phyloP scores from a whole-genome alignment of 1,140 invertebrate species.

The Caerostris darwini region DNA sequence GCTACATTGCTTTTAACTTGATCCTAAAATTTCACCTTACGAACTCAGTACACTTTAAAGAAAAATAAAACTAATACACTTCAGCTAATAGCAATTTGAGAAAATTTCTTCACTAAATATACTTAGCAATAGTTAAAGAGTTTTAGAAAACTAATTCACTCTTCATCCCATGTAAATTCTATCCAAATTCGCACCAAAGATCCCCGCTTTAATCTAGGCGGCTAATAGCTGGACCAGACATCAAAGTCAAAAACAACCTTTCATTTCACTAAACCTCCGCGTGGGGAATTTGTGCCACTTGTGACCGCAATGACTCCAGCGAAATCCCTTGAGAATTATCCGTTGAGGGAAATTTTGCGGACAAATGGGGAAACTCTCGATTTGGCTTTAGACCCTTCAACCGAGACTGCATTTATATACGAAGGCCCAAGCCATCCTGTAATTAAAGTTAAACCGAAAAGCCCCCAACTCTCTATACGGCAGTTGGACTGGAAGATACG shows the following conservation, averaged over 20 bases:
- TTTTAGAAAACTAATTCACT: neutral
- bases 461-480: slow-evolving; percentile 4
- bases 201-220: neutral
- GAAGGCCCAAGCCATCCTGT: slow-evolving; percentile 38
- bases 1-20: too few relatives aligned
- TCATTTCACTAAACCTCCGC: neutral
- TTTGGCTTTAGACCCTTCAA: slow-evolving; percentile 40
- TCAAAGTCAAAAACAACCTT: neutral
- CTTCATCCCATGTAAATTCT: neutral
- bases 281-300: neutral
- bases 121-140: neutral
- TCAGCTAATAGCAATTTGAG: too few relatives aligned
- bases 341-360: neutral
- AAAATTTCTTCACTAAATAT: too few relatives aligned
- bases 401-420: slow-evolving; percentile 47
- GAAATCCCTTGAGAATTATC: neutral
- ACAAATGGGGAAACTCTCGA: neutral
- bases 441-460: slow-evolving; percentile 73
- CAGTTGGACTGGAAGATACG: slow-evolving; percentile 43
- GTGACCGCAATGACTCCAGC: neutral
- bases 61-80: too few relatives aligned
- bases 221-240: neutral
- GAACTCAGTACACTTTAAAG: too few relatives aligned
- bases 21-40: too few relatives aligned
- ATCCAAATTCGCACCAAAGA: neutral